These are phyloP conservation scores for Zosterops pallidus DNA, from an alignment of 2,113 vertebrate species.

Conservation along the genomic window DNA sequence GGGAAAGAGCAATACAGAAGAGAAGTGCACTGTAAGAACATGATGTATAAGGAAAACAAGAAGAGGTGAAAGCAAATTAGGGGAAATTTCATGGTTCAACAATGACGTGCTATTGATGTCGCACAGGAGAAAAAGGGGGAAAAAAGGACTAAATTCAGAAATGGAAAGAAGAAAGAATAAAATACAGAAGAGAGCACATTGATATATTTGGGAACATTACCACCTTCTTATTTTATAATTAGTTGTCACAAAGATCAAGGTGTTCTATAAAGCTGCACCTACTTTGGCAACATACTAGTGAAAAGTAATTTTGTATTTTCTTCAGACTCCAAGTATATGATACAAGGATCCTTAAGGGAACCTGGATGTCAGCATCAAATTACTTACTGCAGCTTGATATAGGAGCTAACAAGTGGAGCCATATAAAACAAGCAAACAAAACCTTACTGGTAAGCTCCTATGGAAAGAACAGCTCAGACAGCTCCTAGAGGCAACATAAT, in stretches of 20 bases:
- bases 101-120: not conserved
- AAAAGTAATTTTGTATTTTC: constrained; percentile 25
- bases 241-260: constrained; percentile 26
- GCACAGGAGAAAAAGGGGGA: not conserved
- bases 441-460: not conserved
- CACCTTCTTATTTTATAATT: constrained; percentile 35
- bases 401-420: not conserved
- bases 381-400: not conserved
- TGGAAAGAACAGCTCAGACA: constrained; percentile 57
- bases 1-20: not conserved
- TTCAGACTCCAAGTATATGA: not conserved
- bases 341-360: not conserved
- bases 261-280: constrained; percentile 10
- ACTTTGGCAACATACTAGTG: not conserved
- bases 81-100: not conserved
- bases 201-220: not conserved
- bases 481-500: constrained; percentile 25
- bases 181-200: not conserved
- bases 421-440: constrained; percentile 10
- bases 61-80: not conserved
- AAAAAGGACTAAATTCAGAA: not conserved
- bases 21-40: not conserved
- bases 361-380: not conserved
- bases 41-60: not conserved
- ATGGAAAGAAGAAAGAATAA: constrained; percentile 1